Evolutionary conservation across 2,888 invertebrate genomes (phyloP), one percentile per base, ranked within the genome.

Genomic region (Baccha elongata): DNA sequence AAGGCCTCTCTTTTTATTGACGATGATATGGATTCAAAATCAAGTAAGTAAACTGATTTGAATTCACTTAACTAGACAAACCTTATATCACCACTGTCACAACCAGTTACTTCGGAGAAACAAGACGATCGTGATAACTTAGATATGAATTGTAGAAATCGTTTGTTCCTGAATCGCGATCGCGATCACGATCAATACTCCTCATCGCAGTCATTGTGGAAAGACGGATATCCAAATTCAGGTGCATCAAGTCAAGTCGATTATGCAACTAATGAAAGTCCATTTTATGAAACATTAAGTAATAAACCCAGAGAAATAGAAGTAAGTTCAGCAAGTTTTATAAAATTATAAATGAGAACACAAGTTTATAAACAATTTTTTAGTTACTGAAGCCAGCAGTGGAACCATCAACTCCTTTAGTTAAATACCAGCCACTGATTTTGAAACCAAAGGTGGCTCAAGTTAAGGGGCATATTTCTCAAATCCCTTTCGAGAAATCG

Each of bases 1-100:
- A 96, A 96, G 89, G 96, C 96, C 0, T 96, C 95, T 0, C 93
- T 96, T 60, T 96, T 91, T 60, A 83, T 87, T 10, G 89, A 88
- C 0, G 89, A 90, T 52, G 89, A 87, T 46, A 85, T 86, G 48
- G 90, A 90, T 35, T 86, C 87, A 7, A 88, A 88, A 76, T 88
- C 88, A 46, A 87, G 89, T 87, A 79, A 21, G 68, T 42, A 11
- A 10, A 1, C 2, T 21, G 0, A 3, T 5, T 29, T 17, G n/a
- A n/a, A n/a, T 40, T 19, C 1, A 2, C 11, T 0, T 11, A 4
- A 13, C 17, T 2, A 35, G 3, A 6, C 3, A 32, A 13, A 37
- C 3, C 42, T 8, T 7, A 23, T 26, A 15, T 23, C 11, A 10
- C n/a, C n/a, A n/a, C n/a, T n/a, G 6, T 1, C 5, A 2, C 3